Evolutionary conservation across 2,888 invertebrate species (phyloP), one percentile per base, ranked within the genome.

Genomic region (Plagiodera versicolora): DNA sequence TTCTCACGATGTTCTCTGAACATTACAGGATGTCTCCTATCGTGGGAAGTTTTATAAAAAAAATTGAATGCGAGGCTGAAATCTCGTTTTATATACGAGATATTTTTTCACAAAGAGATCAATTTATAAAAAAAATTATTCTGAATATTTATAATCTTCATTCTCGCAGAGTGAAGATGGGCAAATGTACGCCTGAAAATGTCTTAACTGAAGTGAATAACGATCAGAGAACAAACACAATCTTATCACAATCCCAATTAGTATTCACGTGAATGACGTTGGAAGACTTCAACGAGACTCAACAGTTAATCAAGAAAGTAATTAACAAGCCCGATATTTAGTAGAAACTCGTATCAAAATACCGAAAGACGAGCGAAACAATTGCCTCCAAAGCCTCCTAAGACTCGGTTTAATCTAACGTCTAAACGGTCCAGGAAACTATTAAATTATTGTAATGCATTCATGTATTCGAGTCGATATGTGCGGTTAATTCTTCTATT

Each of bases 391-490:
- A 4, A 39, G 39, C n/a, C n/a, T 39, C 14, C 39, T 39, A 39
- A 39, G 14, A 39, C 10, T 39, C 14, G 4, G 39, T 14, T 14
- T 39, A 39, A 39, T 39, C 39, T n/a, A n/a, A n/a, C n/a, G n/a
- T n/a, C n/a, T 39, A 39, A 39, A 39, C 39, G 39, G 14, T 3
- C 11, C 14, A 4, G 39, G 14, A 39, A 39, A 39, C 39, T 39
- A 14, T 39, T 39, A 39, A 39, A 39, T 39, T 39, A 39, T 39
- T 39, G 39, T 39, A 39, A 39, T 39, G 39, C 39, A 39, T 39
- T 39, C 39, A 39, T 39, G n/a, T 39, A 39, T 39, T 39, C 39
- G n/a, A 14, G 39, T 39, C 39, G 39, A 39, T 39, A 39, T 39
- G 39, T 39, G 39, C n/a, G 39, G 39, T 39, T 39, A 39, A 39